Base-by-base conservation (phyloP, 1,140 invertebrate species). In the Drosophila tani region DNA sequence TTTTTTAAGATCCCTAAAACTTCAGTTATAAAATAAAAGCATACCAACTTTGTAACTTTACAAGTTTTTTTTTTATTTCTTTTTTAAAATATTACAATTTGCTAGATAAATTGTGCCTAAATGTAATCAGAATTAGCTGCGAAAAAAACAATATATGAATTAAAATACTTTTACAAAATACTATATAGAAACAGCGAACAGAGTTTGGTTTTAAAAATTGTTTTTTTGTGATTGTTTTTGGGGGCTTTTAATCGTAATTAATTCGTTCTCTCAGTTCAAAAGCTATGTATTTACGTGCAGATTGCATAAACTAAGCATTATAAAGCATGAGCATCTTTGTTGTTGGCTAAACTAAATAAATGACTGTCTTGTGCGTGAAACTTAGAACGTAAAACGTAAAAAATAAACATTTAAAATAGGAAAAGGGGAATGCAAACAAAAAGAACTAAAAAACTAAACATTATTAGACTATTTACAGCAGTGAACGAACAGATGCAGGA, bases 101-200 rank as follows among this genome's bases (percentile, higher is more conserved):
- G 81, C 84, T 87, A 87, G 79, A 71, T 82, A 87, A 87, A 87
- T 87, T 84, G 84, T 83, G 77, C 82, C 84, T 87, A 87, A 88
- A 55, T 71, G 60, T 84, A 87, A 78, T 77, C 75, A 81, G 76
- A 83, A 71, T 81, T 67, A 76, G 60, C 68, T 78, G 69, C 66
- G 60, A 88, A 73, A 81, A 62, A 79, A 75, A 84, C 66, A 79
- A 80, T 67, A 87, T 70, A 87, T 80, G 81, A 63, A 69, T 79
- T 79, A 81, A 81, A 87, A 87, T 87, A 81, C 84, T 87, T 88
- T 75, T 84, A 87, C 81, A 90, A 87, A 88, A 87, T 87, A 87
- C 81, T 84, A 80, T 74, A 70, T 74, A 77, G 49, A 87, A 82
- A 87, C 65, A 88, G 84, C 50, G 56, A 88, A 87, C 78, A 82